Base-by-base conservation (phyloP, 1,140 invertebrate species). In the Drosophila sp. region DNA sequence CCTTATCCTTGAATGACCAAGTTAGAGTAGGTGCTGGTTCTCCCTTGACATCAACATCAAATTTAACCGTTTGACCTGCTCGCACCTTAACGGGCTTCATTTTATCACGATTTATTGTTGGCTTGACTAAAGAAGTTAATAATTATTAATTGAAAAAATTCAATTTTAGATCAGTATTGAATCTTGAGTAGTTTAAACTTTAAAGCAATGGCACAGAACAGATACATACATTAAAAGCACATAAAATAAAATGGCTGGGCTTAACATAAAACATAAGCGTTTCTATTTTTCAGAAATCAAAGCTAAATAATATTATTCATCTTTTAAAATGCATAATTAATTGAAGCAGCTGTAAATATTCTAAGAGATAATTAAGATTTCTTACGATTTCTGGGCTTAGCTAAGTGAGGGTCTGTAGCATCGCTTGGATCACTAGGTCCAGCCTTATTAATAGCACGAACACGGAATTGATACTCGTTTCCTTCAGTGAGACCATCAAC, bases 21-120 rank as follows among this genome's bases (percentile, higher is more conserved):
- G 95, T 96, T 62, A 97, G 95, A 36, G 94, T 96, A 93, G 98
- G 98, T 91, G 98, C 96, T 36, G 98, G 98, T 94, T 98, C 97
- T 91, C 98, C 98, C 86, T 96, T 97, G 54, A 98, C 96, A 90
- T 99, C 98, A 4, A 99, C 96, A 89, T 98, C 97, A 66, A 99
- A 94, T 89, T 97, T 97, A 65, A 99, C 96, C 21, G 95, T 94
- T 92, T 98, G 96, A 7, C 98, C 98, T 56, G 97, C 97, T 72
- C 98, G 95, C 0, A 98, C 96, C 76, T 96, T 96, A 0, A 98
- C 93, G n/a, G 95, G 95, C 59, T 97, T 95, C 89, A 98, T 94
- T 92, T 98, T 97, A 40, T 98, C 97, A 41, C 97, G 95, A 91
- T 98, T 98, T 83, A 99, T 99, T 56, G 94, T 93, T 64, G 97